Conservation (phyloP, 2,113 vertebrate species). For the Mus musculus region GRCm39 chr4:80246501-80247000, state of each 20-base stretch:
- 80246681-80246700: not conserved
- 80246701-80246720: not conserved
- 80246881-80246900: not conserved
- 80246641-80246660: not conserved
- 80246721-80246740: not conserved
- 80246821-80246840: not conserved
- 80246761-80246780: not conserved
- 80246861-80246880: not conserved
- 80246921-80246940: not conserved
- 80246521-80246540: not conserved
- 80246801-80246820: not conserved
- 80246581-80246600: not conserved
- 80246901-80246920: not conserved
- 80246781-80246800: not conserved
- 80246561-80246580: not conserved
- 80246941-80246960: not conserved
- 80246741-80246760: not conserved
- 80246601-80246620: not conserved
- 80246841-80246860: not conserved
- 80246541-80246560: not conserved
- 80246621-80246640: not conserved
- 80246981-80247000: not conserved
- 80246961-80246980: conserved; percentile 41
- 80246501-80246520: not conserved
- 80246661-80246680: not conserved